Evolutionary conservation across 2,113 vertebrate genomes (phyloP).

Genomic region (Proteles cristata): DNA sequence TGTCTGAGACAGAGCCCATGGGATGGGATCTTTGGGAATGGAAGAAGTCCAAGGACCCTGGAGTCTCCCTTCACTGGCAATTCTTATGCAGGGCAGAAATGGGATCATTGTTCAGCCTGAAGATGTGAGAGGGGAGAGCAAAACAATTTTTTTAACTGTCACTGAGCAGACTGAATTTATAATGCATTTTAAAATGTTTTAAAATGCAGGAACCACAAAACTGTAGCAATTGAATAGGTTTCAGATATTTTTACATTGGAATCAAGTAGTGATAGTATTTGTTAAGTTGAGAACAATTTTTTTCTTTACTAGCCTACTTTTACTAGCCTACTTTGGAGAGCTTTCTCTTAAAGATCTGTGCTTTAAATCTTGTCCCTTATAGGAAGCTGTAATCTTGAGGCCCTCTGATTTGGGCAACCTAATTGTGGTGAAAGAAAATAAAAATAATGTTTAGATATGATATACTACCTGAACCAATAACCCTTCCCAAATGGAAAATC

Average conservation of each 20-base stretch:
- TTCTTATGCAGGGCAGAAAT: background rate
- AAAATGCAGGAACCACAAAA: background rate
- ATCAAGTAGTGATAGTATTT: background rate
- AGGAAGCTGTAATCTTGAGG: background rate
- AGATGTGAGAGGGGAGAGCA: background rate
- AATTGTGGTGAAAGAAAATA: conserved; percentile 20
- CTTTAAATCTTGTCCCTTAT: conserved; percentile 7
- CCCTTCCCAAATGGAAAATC: conserved; percentile 22
- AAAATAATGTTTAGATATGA: background rate
- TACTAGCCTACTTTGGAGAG: background rate
- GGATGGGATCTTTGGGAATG: background rate
- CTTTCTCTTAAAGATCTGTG: background rate
- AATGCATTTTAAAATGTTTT: background rate
- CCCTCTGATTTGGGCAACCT: background rate
- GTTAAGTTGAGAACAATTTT: background rate
- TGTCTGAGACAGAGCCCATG: conserved; percentile 6
- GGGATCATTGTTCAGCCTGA: background rate
- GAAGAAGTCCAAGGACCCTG: background rate
- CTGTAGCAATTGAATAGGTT: background rate
- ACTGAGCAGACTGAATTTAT: background rate
- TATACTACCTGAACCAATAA: background rate
- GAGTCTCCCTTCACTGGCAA: background rate
- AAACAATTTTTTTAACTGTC: background rate
- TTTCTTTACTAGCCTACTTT: background rate
- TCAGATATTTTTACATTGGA: background rate